Base-by-base conservation (phyloP, 2,888 invertebrate genomes). In the Trichogramma dendrolimi region DNA sequence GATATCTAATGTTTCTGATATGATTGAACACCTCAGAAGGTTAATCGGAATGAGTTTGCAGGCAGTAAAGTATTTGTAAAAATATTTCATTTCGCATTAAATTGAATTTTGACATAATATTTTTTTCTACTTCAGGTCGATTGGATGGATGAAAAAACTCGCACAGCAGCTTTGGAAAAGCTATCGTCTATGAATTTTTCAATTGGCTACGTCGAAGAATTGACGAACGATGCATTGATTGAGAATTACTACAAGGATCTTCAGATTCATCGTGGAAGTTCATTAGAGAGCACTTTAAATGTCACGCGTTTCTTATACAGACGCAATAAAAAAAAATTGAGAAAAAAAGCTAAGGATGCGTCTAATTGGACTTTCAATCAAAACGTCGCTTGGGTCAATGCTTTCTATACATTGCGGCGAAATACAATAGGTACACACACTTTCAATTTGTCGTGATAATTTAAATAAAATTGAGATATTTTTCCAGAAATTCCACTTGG, bases 401-500 rank as follows among this genome's bases (percentile, higher is more conserved):
- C 92, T 4, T 93, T 89, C 81, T 93, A 92, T 76, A 91, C 90
- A 1, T 87, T 91, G 0, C 85, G 91, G 58, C 92, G 92, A 80
- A 93, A 93, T 78, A 91, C 91, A 73, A 92, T 93, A 68, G 91
- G 92, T 92, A 83, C 87, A 89, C 86, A 54, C 3, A 11, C 6
- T 14, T 41, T 27, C 27, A 27, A 2, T 27, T 27, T 27, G 2
- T 27, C 3, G 27, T 27, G 27, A 2, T 27, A 2, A 27, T 27
- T 27, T 2, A 27, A 1, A 27, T 27, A 43, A 14, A 6, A 10
- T n/a, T 27, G 8, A 11, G 3, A n/a, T 46, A 10, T n/a, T 46
- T 46, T 8, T 71, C 51, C 81, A 96, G 94, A 93, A 80, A 93
- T 94, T 80, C 94, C 94, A 0, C 94, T 94, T 70, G 94, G 94